These are phyloP conservation scores for Hydroisotoma schaefferi DNA, from an alignment of 2,888 invertebrate species.

Conservation along the genomic window DNA sequence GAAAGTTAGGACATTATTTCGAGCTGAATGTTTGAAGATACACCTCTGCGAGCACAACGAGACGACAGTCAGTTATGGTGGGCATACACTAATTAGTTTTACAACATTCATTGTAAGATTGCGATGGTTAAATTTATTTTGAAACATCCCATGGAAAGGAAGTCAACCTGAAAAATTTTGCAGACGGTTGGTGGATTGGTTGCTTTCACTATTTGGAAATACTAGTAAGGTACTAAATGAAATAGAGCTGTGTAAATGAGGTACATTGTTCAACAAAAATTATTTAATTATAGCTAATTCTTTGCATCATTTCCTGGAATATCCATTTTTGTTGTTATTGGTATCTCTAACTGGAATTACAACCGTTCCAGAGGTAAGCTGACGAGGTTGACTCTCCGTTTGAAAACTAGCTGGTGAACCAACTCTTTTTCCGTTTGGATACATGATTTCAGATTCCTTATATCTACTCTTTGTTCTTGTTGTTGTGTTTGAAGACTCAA, in stretches of 20 bases:
- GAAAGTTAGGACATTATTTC: too few relatives aligned
- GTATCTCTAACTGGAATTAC: slow-evolving; percentile 48
- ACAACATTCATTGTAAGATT: too few relatives aligned
- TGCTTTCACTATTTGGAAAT: too few relatives aligned
- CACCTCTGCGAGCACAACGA: too few relatives aligned
- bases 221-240: too few relatives aligned
- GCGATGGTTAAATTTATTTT: too few relatives aligned
- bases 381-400: slow-evolving; percentile 33
- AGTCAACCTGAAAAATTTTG: too few relatives aligned
- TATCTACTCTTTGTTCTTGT: slow-evolving; percentile 47
- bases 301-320: not conserved
- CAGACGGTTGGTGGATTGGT: too few relatives aligned
- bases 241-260: not conserved
- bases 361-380: slow-evolving; percentile 46
- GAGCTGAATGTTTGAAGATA: too few relatives aligned
- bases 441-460: slow-evolving; percentile 48
- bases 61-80: too few relatives aligned
- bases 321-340: slow-evolving; percentile 41
- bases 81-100: too few relatives aligned
- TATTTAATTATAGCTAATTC: not conserved
- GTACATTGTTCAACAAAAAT: not conserved
- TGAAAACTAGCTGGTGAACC: slow-evolving; percentile 38
- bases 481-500: slow-evolving; percentile 45
- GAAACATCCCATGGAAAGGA: too few relatives aligned
- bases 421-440: slow-evolving; percentile 46